Evolutionary conservation across 2,888 invertebrate genomes (phyloP), one percentile per base, ranked within the genome.

Genomic region (Cheilosia grossa): DNA sequence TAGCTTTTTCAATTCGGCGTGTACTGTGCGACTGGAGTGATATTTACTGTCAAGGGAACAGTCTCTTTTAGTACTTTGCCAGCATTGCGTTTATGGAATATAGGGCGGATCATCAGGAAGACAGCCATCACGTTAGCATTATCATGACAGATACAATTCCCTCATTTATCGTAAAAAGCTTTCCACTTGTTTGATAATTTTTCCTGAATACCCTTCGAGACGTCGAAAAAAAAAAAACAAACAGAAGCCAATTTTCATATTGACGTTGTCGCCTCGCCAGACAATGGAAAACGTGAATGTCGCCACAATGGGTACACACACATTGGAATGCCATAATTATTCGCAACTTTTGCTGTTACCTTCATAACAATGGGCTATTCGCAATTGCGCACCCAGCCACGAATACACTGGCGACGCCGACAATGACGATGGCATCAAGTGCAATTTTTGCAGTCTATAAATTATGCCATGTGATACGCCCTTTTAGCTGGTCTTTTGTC

Each of bases 381-480:
- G 64, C 77, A 75, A 70, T 81, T 77, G 77, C 51, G 75, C 77
- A 77, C 17, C 51, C 81, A 82, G 33, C 77, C 64, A 70, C 58
- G 63, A 69, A 40, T 49, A 51, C 30, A 81, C 47, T 33, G 49
- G 40, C 81, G 59, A 24, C 69, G 72, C 21, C 40, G 54, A 42
- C 19, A 30, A 30, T 30, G 64, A 61, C 42, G 64, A 37, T 49
- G 42, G 33, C 54, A 53, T 51, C 77, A 82, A 82, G 73, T 89
- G 82, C 74, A 64, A 63, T 82, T 69, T 73, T 69, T 80, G 86
- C 70, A 87, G 75, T 86, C 82, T 79, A 81, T 81, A 85, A 74
- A 73, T 59, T 77, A 70, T 77, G 77, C 66, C 42, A 81, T 70
- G 67, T 58, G 86, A 80, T 82, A 79, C 69, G 75, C 75, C 77